Percentiles rank a stretch among this genome's conserved stretches.
phyloP scores from a whole-genome alignment of 2,113 vertebrate genomes.

The Australoheros scitulus region DNA sequence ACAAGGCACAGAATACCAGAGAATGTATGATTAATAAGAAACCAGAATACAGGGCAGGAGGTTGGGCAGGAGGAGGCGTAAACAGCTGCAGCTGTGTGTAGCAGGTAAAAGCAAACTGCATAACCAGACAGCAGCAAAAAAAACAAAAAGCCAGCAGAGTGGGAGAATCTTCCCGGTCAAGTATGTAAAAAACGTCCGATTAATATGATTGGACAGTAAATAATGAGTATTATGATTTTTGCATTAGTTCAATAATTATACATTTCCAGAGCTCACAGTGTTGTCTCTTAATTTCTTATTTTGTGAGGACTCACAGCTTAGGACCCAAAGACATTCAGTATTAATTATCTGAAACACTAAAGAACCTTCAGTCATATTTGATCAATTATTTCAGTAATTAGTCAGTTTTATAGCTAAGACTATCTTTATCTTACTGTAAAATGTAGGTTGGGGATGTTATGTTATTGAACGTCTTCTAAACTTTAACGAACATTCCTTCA shows the following conservation, averaged over 20 bases:
- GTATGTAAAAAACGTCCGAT: neutral
- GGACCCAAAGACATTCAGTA: neutral
- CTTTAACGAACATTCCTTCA: neutral
- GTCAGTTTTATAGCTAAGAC: neutral
- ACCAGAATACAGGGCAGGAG: conserved; percentile 13
- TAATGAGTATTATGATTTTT: neutral
- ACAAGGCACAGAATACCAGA: conserved; percentile 37
- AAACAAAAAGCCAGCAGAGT: neutral
- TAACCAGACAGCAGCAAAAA: neutral
- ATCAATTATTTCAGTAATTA: neutral
- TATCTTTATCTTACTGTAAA: neutral
- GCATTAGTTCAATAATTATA: neutral
- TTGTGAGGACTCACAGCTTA: neutral
- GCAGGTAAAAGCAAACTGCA: conserved; percentile 2
- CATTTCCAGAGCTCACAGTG: neutral
- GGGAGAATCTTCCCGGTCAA: neutral
- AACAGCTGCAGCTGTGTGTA: conserved; percentile 17
- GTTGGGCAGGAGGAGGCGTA: conserved; percentile 5
- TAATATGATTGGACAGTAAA: neutral
- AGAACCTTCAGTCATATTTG: neutral
- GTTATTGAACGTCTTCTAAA: neutral
- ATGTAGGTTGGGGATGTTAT: neutral
- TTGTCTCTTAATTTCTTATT: neutral
- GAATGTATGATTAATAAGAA: conserved; percentile 58
- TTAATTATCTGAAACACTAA: neutral